phyloP scores from a whole-genome alignment of 2,797 vertebrate genomes.

The Xenentodon cancila region DNA sequence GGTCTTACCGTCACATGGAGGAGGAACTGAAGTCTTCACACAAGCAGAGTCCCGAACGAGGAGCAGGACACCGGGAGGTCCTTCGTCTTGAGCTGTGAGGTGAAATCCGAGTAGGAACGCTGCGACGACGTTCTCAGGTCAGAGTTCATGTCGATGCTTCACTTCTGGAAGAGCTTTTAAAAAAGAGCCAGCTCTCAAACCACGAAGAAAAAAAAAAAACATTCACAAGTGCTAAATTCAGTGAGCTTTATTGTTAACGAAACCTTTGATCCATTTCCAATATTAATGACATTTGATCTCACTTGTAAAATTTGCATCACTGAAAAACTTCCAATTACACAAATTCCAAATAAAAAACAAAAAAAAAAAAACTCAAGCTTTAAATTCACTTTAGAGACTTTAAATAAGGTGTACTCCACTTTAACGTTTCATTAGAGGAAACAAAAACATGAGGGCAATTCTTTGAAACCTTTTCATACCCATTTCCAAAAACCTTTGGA shows the following conservation, averaged over 20 bases:
- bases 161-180: not conserved
- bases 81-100: slow-evolving; percentile 3
- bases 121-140: slow-evolving; percentile 2
- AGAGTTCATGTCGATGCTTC: not conserved
- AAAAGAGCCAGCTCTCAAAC: not conserved
- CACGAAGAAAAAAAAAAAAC: not conserved
- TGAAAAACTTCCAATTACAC: slow-evolving; percentile 80
- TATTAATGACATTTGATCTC: slow-evolving; percentile 60
- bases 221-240: slow-evolving; percentile 81
- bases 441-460: slow-evolving; percentile 63
- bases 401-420: slow-evolving; percentile 42
- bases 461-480: slow-evolving; percentile 56
- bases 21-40: slow-evolving; percentile 37
- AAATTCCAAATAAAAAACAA: slow-evolving; percentile 63
- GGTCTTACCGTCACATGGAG: slow-evolving; percentile 84
- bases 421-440: slow-evolving; percentile 53
- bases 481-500: slow-evolving; percentile 52
- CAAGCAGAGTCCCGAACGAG: not conserved
- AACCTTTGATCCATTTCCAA: slow-evolving; percentile 64
- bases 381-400: slow-evolving; percentile 57
- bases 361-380: slow-evolving; percentile 52
- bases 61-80: not conserved
- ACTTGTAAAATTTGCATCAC: slow-evolving; percentile 76
- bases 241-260: slow-evolving; percentile 95
- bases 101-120: not conserved